phyloP scores from a whole-genome alignment of 35 echinoderm and acorn worm species.

The Apostichopus californicus region DNA sequence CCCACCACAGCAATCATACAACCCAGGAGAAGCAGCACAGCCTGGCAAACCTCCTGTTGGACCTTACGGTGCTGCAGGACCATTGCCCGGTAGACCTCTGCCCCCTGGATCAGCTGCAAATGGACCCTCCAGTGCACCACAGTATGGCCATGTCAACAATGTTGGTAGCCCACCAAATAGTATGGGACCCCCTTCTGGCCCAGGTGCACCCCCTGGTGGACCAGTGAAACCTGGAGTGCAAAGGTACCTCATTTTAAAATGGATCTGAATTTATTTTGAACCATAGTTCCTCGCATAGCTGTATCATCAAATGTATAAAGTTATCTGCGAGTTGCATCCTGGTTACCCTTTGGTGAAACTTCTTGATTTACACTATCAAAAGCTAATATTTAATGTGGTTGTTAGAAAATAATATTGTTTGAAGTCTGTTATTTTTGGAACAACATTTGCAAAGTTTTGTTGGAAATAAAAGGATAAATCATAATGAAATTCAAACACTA shows the following conservation, averaged over 20 bases:
- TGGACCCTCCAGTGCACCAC: constrained; percentile 36
- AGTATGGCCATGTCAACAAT: constrained; percentile 34
- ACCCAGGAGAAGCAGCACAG: constrained; percentile 1
- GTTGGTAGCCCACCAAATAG: constrained; percentile 2
- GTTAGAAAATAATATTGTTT: too few relatives aligned
- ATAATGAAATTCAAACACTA: too few relatives aligned
- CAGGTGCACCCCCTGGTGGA: constrained; percentile 24
- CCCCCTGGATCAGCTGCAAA: constrained; percentile 17
- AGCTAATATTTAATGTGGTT: too few relatives aligned
- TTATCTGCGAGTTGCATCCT: too few relatives aligned
- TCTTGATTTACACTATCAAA: too few relatives aligned
- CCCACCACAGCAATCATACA: not conserved
- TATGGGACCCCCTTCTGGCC: constrained; percentile 27
- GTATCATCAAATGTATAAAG: too few relatives aligned
- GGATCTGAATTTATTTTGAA: not conserved
- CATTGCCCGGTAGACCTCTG: not conserved
- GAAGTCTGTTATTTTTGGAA: too few relatives aligned
- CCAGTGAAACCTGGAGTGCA: not conserved
- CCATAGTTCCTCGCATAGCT: too few relatives aligned
- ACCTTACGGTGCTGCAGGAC: constrained; percentile 45
- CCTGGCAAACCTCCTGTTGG: constrained; percentile 31
- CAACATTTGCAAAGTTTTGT: too few relatives aligned
- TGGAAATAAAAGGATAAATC: too few relatives aligned
- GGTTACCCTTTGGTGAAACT: too few relatives aligned
- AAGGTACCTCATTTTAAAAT: constrained; percentile 6